phyloP scores from a whole-genome alignment of 2,797 vertebrate genomes.

The Enteromius mattozi region DNA sequence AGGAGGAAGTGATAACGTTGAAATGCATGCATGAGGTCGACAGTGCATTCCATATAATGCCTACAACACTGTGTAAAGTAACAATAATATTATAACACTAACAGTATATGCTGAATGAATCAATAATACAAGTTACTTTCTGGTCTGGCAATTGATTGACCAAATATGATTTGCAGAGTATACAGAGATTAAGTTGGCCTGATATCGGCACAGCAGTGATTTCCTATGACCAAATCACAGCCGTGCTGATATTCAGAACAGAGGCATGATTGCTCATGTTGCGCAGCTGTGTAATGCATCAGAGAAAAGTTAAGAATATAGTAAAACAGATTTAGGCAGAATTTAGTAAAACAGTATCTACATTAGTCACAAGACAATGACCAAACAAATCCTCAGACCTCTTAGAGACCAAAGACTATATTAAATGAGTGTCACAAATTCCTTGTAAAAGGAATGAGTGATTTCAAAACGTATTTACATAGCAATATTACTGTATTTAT shows the following conservation, averaged over 20 bases:
- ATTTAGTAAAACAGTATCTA: conserved; percentile 40
- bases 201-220: background rate
- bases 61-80: conserved; percentile 26
- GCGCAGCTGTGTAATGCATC: background rate
- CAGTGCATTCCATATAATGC: conserved; percentile 36
- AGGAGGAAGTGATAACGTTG: conserved; percentile 40
- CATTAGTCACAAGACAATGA: conserved; percentile 35
- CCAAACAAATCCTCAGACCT: conserved; percentile 37
- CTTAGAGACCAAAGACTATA: conserved; percentile 50
- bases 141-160: background rate
- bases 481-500: background rate
- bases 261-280: conserved; percentile 2
- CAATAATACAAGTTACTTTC: background rate
- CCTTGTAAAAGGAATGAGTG: conserved; percentile 29
- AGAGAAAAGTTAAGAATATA: conserved; percentile 25
- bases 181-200: conserved; percentile 3
- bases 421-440: conserved; percentile 45
- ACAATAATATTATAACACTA: conserved; percentile 32
- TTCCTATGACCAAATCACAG: background rate
- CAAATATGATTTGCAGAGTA: background rate
- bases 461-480: conserved; percentile 28
- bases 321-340: conserved; percentile 31
- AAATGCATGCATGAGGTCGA: conserved; percentile 52
- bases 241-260: background rate
- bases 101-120: conserved; percentile 32